These are phyloP conservation scores for Choloepus hoffmanni DNA, from an alignment of 2,113 vertebrate genomes.

Conservation along the genomic window DNA sequence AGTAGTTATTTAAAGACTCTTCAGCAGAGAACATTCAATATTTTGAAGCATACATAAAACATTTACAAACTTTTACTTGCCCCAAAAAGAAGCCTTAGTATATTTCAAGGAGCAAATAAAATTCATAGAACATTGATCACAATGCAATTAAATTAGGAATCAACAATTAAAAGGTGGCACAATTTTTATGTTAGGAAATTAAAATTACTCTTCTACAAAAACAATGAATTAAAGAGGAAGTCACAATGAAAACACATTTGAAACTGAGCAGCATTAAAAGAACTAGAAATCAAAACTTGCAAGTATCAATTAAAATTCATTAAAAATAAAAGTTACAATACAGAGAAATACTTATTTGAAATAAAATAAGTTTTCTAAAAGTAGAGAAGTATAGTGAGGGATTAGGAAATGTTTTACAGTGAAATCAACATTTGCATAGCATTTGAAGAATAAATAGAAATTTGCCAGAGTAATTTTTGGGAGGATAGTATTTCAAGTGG, in stretches of 20 bases:
- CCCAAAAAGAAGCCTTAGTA: not conserved
- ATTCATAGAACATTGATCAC: not conserved
- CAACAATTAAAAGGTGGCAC: not conserved
- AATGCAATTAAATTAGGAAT: not conserved
- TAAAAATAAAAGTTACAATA: constrained; percentile 9
- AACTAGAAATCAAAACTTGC: not conserved
- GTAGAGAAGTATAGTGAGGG: not conserved
- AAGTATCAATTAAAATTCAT: not conserved
- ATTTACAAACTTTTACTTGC: not conserved
- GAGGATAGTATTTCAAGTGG: constrained; percentile 6
- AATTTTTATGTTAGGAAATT: constrained; percentile 14
- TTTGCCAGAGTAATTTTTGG: not conserved
- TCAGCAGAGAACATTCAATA: not conserved
- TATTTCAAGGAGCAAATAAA: not conserved
- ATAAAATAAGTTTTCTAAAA: not conserved
- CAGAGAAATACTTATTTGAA: not conserved
- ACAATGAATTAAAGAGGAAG: not conserved
- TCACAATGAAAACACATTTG: not conserved
- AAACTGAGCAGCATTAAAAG: constrained; percentile 22
- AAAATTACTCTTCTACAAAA: not conserved
- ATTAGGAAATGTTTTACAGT: not conserved
- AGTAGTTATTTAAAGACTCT: not conserved
- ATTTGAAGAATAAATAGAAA: constrained; percentile 10
- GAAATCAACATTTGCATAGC: not conserved
- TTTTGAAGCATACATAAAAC: not conserved